phyloP scores from a whole-genome alignment of 2,888 invertebrate genomes.

The Phengaris alcon region DNA sequence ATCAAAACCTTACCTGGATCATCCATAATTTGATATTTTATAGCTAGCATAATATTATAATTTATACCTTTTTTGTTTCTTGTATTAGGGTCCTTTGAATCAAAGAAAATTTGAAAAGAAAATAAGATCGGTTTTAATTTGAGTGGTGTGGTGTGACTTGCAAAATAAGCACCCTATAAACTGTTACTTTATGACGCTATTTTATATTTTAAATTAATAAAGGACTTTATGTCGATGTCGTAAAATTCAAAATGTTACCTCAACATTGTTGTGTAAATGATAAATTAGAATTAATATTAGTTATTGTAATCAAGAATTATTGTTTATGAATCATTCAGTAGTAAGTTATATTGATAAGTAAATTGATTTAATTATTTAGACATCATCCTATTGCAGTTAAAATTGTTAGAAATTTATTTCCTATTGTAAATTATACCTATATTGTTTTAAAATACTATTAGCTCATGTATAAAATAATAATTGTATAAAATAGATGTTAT shows the following conservation, averaged over 20 bases:
- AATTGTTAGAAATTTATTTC: slow-evolving; percentile 8
- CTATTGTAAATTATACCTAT: not conserved
- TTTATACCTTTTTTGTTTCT: not conserved
- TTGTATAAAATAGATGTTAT: too few relatives aligned
- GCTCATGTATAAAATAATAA: too few relatives aligned
- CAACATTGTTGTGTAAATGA: not conserved
- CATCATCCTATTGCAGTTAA: slow-evolving; percentile 2
- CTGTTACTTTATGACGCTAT: too few relatives aligned
- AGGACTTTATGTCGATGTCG: too few relatives aligned
- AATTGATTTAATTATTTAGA: slow-evolving; percentile 11
- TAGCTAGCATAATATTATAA: not conserved
- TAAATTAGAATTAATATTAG: not conserved
- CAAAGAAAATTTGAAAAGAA: not conserved
- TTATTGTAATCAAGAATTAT: not conserved
- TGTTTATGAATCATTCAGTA: not conserved
- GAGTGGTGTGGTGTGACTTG: not conserved
- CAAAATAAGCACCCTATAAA: not conserved
- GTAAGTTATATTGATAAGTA: slow-evolving; percentile 1
- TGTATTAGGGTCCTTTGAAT: not conserved
- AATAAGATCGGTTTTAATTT: not conserved
- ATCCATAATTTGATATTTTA: slow-evolving; percentile 1
- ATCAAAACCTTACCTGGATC: slow-evolving; percentile 10
- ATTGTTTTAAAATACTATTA: not conserved
- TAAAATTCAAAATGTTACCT: not conserved
- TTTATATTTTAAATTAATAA: too few relatives aligned